phyloP scores from a whole-genome alignment of 2,113 vertebrate species.

The Ochotona curzoniae region DNA sequence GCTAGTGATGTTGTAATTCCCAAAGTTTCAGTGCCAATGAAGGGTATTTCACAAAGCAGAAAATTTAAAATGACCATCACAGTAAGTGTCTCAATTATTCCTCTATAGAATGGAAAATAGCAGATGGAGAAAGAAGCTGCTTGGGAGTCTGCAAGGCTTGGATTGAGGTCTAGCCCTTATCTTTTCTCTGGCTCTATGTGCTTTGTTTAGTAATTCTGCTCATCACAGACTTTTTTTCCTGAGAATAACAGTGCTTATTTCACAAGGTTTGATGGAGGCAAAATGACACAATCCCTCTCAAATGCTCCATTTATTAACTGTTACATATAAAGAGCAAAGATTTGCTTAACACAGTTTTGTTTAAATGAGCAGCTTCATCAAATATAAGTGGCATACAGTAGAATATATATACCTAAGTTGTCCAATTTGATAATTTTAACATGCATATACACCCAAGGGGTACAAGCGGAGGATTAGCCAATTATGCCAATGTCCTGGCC shows the following conservation, averaged over 20 bases:
- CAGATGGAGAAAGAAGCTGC: neutral
- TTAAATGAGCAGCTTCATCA: neutral
- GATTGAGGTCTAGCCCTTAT: neutral
- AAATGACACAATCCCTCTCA: neutral
- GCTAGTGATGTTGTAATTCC: neutral
- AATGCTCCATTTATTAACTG: neutral
- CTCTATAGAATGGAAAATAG: neutral
- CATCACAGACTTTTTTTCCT: neutral
- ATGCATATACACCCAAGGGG: too few species aligned
- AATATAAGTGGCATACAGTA: neutral
- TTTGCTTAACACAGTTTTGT: too few species aligned
- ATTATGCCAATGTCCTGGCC: too few species aligned
- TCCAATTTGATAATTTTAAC: neutral
- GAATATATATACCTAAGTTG: neutral
- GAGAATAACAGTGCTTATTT: neutral
- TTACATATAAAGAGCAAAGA: neutral
- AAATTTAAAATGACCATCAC: neutral
- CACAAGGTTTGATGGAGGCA: neutral
- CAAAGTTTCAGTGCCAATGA: neutral
- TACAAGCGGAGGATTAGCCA: too few species aligned
- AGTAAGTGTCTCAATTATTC: conserved; percentile 10
- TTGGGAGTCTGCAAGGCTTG: neutral
- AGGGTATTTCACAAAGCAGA: neutral
- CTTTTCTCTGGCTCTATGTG: neutral
- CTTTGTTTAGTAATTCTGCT: neutral